Evolutionary conservation across 2,797 vertebrate genomes (phyloP).

Genomic region (Microctenopoma lineatum): DNA sequence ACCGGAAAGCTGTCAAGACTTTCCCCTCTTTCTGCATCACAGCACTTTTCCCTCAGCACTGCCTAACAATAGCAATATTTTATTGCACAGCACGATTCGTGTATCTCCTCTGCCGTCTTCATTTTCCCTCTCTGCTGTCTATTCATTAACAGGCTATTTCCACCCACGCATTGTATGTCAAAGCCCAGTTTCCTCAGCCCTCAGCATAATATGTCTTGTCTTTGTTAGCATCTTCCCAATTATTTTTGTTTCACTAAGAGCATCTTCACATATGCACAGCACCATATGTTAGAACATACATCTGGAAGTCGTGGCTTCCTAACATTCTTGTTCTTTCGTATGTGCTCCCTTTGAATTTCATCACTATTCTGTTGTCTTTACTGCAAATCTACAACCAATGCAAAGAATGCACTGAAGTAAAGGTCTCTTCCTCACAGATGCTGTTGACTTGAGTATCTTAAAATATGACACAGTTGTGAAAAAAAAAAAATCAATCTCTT

Average conservation of each 20-base stretch:
- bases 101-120: slow-evolving; percentile 71
- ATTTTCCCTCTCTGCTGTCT: slow-evolving; percentile 58
- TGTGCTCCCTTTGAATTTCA: slow-evolving; percentile 2
- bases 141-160: slow-evolving; percentile 83
- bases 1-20: slow-evolving; percentile 85
- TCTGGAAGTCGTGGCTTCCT: slow-evolving; percentile 7
- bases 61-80: slow-evolving; percentile 84
- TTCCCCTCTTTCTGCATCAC: slow-evolving; percentile 82
- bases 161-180: slow-evolving; percentile 65
- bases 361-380: slow-evolving; percentile 6
- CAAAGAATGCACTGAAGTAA: slow-evolving; percentile 20
- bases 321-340: slow-evolving; percentile 15
- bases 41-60: slow-evolving; percentile 75
- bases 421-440: slow-evolving; percentile 12
- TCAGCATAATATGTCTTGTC: slow-evolving; percentile 57
- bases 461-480: slow-evolving; percentile 43
- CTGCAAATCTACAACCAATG: slow-evolving; percentile 2
- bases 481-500: slow-evolving; percentile 51
- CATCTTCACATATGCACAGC: slow-evolving; percentile 58
- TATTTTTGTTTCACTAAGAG: slow-evolving; percentile 49
- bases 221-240: slow-evolving; percentile 74
- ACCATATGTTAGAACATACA: slow-evolving; percentile 22
- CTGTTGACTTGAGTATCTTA: slow-evolving; percentile 36
- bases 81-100: slow-evolving; percentile 71
- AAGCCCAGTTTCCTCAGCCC: slow-evolving; percentile 65